Evolutionary conservation across 2,113 vertebrate species (phyloP), one percentile per base, ranked within the genome.

Genomic region (Atrichornis clamosus): DNA sequence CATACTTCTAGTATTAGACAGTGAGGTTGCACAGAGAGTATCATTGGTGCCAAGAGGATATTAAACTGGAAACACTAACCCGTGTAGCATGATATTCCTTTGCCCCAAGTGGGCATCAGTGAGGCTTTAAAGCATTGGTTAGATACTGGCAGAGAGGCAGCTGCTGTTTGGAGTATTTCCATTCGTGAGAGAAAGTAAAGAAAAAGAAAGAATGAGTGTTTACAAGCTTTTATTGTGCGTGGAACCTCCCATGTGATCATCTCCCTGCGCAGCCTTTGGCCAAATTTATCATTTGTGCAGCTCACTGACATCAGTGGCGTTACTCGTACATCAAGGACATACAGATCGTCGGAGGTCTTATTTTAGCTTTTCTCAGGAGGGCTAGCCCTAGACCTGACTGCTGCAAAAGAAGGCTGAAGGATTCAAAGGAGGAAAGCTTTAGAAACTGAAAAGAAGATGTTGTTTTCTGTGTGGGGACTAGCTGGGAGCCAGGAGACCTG

Each of bases 341-440:
- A 37, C 19, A 10, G 80, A 70, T 64, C 5, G 1, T 88, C 0
- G 1, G 64, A 75, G 83, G 83, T 70, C 69, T 96, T 90, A 93
- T 89, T 94, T 92, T 81, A 96, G 96, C 59, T 89, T 93, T 94
- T 84, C 96, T 92, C 92, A 32, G n/a, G 90, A 96, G 93, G 49
- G 28, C 32, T 84, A 72, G 52, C 27, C 60, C 52, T 92, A 72
- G 60, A 74, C 64, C 76, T 95, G 64, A 70, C 85, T 92, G 81
- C 60, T 89, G 9, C 1, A 5, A 90, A 89, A 73, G 72, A 63
- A 78, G 72, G 18, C 65, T 91, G 69, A 72, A 95, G 52, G 56
- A 92, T 86, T 91, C 4, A 7, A 90, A 68, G 33, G 46, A 94
- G 35, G 49, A 93, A 84, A 50, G 18, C 65, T 89, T 91, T 64